These are phyloP conservation scores for Podarcis muralis DNA, from an alignment of 2,113 vertebrate species.

Conservation along the genomic window DNA sequence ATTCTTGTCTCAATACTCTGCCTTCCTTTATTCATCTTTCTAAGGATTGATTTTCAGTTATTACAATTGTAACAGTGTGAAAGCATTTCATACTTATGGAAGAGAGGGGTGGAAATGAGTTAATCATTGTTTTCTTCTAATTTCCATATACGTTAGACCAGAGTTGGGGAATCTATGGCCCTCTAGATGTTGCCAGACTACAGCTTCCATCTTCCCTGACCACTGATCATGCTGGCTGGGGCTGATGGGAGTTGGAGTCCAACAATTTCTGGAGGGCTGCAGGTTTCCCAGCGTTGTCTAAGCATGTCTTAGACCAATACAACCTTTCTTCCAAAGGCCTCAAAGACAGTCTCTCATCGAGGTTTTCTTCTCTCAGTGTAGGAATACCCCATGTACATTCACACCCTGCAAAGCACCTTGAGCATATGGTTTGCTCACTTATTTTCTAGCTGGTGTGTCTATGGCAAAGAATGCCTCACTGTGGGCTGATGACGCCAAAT, in stretches of 20 bases:
- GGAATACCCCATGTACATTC: no score
- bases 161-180: no score
- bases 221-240: no score
- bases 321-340: not conserved
- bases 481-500: not conserved
- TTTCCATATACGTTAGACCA: not conserved
- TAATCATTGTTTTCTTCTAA: not conserved
- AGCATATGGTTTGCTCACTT: not conserved
- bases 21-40: not conserved
- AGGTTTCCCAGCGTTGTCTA: no score
- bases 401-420: not conserved
- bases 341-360: not conserved
- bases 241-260: no score
- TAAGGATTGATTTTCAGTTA: not conserved
- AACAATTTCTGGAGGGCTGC: no score
- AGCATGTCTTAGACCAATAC: no score
- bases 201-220: no score
- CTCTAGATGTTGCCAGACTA: no score
- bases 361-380: not conserved
- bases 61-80: not conserved
- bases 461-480: not conserved
- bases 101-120: no score
- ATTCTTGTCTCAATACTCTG: not conserved
- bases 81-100: not conserved
- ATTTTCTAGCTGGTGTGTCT: not conserved